Conservation (phyloP, 1,140 invertebrate species). For the Cardiocondyla obscurior region DNA sequence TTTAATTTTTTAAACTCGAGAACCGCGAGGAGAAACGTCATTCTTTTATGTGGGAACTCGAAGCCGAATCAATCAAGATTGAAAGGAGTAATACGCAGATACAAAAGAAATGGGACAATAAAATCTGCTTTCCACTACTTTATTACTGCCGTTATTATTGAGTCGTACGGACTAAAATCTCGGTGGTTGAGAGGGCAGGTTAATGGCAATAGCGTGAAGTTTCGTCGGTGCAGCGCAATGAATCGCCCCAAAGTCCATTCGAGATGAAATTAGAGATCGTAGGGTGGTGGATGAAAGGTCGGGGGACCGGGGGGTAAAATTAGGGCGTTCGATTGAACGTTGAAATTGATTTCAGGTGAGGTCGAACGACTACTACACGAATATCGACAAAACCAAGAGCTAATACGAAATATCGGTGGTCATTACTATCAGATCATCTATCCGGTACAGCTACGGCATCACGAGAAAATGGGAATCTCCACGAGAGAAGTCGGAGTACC, state of each 20-base stretch:
- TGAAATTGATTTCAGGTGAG: constrained; percentile 88
- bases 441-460: constrained; percentile 95
- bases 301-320: constrained; percentile 33
- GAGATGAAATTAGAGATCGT: constrained; percentile 51
- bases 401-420: constrained; percentile 94
- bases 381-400: constrained; percentile 95
- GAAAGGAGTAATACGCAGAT: neutral
- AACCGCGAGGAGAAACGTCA: neutral
- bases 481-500: constrained; percentile 92
- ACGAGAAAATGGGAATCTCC: constrained; percentile 97
- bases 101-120: constrained; percentile 13
- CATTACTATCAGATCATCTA: constrained; percentile 97
- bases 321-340: constrained; percentile 62
- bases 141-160: constrained; percentile 33
- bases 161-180: constrained; percentile 30
- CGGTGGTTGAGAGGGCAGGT: neutral
- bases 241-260: constrained; percentile 52
- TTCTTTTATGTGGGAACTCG: neutral
- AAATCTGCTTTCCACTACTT: constrained; percentile 32
- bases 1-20: neutral
- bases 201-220: constrained; percentile 47
- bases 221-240: constrained; percentile 20
- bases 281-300: neutral
- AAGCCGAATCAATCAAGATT: constrained; percentile 1
- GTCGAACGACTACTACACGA: constrained; percentile 94